These are phyloP conservation scores for Paracentrotus lividus DNA, from an alignment of 53 echinoderm and acorn worm species.

Conservation along the genomic window DNA sequence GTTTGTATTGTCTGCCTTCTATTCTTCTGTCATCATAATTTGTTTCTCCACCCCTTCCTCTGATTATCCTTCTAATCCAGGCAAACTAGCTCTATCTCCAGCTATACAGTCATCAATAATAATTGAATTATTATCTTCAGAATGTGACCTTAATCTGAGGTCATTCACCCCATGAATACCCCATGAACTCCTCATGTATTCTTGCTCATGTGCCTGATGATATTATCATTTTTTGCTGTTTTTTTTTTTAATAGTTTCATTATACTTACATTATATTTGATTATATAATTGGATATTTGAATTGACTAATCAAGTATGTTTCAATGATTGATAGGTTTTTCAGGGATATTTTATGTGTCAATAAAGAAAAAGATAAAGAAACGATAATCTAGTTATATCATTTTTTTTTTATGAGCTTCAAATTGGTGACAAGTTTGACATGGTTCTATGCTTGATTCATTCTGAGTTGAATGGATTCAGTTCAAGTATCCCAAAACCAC, in stretches of 20 bases:
- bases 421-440: constrained; percentile 1
- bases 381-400: neutral
- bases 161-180: neutral
- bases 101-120: neutral
- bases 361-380: too few relatives aligned
- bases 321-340: neutral
- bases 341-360: neutral
- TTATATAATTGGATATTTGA: neutral
- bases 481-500: constrained; percentile 17
- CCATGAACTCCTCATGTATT: neutral
- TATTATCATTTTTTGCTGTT: neutral
- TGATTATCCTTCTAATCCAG: neutral
- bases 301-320: neutral
- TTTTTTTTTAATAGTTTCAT: neutral
- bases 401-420: neutral
- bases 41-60: neutral
- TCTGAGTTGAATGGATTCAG: constrained; percentile 11
- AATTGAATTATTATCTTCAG: neutral
- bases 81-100: neutral
- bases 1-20: neutral
- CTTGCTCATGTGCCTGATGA: neutral
- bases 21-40: neutral
- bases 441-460: constrained; percentile 4
- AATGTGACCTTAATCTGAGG: neutral
- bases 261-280: neutral